phyloP scores from a whole-genome alignment of 2,113 vertebrate genomes.

The Barnardius zonarius region DNA sequence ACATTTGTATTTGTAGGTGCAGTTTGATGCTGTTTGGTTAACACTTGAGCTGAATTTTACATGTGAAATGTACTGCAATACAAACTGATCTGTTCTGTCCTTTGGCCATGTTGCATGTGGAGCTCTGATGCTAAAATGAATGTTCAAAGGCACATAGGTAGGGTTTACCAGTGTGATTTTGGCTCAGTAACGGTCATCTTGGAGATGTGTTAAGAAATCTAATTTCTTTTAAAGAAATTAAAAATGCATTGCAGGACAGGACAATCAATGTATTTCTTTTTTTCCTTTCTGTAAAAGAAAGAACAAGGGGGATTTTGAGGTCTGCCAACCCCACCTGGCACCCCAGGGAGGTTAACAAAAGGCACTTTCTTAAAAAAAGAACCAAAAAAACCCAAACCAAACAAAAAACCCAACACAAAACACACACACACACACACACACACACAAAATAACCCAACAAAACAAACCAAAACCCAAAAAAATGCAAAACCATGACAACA shows the following conservation, averaged over 20 bases:
- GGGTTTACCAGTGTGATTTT: not conserved
- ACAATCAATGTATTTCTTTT: not conserved
- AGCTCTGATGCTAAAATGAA: not conserved
- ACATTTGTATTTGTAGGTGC: not conserved
- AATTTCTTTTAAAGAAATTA: not conserved
- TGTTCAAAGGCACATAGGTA: too few species aligned
- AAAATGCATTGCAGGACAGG: not conserved
- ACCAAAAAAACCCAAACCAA: too few species aligned
- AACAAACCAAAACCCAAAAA: not conserved
- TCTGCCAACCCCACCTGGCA: not conserved
- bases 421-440: too few species aligned
- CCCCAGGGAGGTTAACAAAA: not conserved
- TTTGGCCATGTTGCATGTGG: not conserved
- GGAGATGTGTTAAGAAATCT: not conserved
- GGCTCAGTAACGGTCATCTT: not conserved
- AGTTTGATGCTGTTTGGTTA: not conserved
- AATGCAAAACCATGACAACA: not conserved
- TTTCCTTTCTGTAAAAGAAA: not conserved
- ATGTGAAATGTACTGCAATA: not conserved
- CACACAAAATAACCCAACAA: not conserved
- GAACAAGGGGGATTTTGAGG: not conserved
- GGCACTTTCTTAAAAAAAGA: not conserved
- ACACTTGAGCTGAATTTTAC: not conserved
- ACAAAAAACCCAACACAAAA: too few species aligned
- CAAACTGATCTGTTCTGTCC: not conserved